These are phyloP conservation scores for Palythoa heliodiscus DNA, from an alignment of 92 coral and sea anemone species.

Conservation along the genomic window DNA sequence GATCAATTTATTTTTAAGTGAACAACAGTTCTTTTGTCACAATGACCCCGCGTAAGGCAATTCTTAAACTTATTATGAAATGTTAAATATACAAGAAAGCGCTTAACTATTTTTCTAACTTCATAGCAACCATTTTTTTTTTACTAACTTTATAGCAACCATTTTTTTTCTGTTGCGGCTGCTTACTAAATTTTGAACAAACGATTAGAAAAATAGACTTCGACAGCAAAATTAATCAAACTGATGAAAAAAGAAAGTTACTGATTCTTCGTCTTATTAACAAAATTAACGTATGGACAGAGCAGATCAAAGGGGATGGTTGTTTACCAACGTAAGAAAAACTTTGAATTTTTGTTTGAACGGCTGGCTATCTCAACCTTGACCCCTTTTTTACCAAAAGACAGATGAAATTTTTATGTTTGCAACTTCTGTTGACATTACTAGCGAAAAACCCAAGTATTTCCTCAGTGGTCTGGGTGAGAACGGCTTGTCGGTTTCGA, in stretches of 20 bases:
- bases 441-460: slow-evolving; percentile 6
- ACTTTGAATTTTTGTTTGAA: neutral
- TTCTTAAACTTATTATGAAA: neutral
- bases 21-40: neutral
- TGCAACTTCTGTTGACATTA: slow-evolving; percentile 32
- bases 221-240: slow-evolving; percentile 32
- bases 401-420: slow-evolving; percentile 31
- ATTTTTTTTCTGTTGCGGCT: neutral
- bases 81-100: neutral
- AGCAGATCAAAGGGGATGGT: neutral
- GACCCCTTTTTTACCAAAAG: slow-evolving; percentile 13
- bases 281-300: slow-evolving; percentile 29
- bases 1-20: neutral
- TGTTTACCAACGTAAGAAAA: neutral
- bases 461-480: slow-evolving; percentile 2
- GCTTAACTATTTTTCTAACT: neutral
- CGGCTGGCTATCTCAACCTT: neutral
- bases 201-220: slow-evolving; percentile 27
- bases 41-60: neutral
- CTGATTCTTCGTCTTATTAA: slow-evolving; percentile 26
- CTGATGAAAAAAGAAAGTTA: slow-evolving; percentile 36
- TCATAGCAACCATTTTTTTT: neutral
- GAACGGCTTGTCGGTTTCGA: slow-evolving; percentile 27
- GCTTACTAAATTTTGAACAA: neutral
- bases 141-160: neutral